Evolutionary conservation across 2,888 invertebrate species (phyloP), one percentile per base, ranked within the genome.

Genomic region (Seladonia tumulorum): DNA sequence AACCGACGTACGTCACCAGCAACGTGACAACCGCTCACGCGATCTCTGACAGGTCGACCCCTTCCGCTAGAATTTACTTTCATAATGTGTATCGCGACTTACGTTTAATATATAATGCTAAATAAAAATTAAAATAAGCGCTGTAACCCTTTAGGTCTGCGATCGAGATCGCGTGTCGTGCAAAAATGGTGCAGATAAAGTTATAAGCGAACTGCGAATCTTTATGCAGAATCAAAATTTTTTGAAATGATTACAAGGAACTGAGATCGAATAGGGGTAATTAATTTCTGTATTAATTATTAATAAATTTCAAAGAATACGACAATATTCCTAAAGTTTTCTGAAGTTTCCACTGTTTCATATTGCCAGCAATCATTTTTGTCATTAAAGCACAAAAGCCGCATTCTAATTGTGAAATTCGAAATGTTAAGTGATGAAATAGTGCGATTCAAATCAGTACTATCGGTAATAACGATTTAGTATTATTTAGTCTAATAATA

Each of bases 1-100:
- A 66, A 66, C 35, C 35, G 10, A 25, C 16, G 10, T 22, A 3
- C 66, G 66, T 35, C 66, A 66, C 66, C 35, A 4, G 35, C 66
- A 66, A 22, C 39, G 68, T 68, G 22, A 39, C 68, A 68, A 68
- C 39, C 18, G 22, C 39, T 68, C 68, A 68, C 39, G 68, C 68
- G 68, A 68, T 66, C 66, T 35, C 29, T 3, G 35, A 35, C 35
- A 0, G 35, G 29, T 35, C 8, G 18, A 35, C 22, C 35, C 18
- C 68, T n/a, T 68, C 8, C 10, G 35, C 39, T 39, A 35, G 18
- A 35, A 18, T 29, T 66, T 39, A 18, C 35, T 35, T 18, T 22
- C 22, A 66, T 35, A 35, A 66, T 39, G 35, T 39, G 35, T 39
- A 68, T 68, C 39, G 68, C 35, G 68, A 22, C 18, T 22, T 68